Conservation (phyloP, 2,888 invertebrate species). For the Axea sp. region DNA sequence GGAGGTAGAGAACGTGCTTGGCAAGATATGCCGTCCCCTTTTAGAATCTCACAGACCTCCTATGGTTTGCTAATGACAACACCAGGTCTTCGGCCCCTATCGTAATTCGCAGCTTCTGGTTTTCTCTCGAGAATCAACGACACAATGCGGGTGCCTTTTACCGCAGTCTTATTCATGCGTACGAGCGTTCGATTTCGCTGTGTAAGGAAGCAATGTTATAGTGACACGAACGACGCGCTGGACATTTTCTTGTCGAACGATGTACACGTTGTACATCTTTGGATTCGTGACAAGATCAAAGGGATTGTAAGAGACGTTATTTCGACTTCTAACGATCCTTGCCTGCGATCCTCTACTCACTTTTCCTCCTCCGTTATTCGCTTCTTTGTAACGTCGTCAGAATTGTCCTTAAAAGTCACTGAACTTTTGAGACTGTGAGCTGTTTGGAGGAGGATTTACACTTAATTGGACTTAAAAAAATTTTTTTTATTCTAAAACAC, state of each 20-base stretch:
- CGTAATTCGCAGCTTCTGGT: conserved; percentile 77
- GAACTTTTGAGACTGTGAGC: conserved; percentile 18
- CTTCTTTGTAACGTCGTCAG: conserved; percentile 30
- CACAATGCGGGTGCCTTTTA: conserved; percentile 77
- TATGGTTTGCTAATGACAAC: conserved; percentile 71
- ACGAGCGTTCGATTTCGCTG: conserved; percentile 69
- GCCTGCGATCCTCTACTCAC: conserved; percentile 15
- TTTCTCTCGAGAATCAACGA: conserved; percentile 73
- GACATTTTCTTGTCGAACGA: conserved; percentile 40
- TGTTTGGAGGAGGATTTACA: conserved; percentile 23
- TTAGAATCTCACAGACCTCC: conserved; percentile 58
- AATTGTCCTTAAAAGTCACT: conserved; percentile 27
- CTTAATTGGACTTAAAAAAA: conserved; percentile 3
- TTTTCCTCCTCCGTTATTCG: conserved; percentile 14
- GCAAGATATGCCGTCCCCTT: conserved; percentile 54
- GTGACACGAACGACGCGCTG: conserved; percentile 28
- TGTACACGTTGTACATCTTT: conserved; percentile 28
- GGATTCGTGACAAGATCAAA: conserved; percentile 77
- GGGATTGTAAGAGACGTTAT: conserved; percentile 65
- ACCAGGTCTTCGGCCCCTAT: conserved; percentile 74
- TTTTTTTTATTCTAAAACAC: not conserved
- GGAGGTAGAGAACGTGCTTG: conserved; percentile 58
- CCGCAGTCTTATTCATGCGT: conserved; percentile 72
- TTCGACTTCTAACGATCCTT: conserved; percentile 70
- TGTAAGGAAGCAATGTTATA: conserved; percentile 36